Percentiles rank a stretch among this genome's conserved stretches.
phyloP scores from a whole-genome alignment of 2,797 vertebrate genomes.

The Smutsia temminckii region DNA sequence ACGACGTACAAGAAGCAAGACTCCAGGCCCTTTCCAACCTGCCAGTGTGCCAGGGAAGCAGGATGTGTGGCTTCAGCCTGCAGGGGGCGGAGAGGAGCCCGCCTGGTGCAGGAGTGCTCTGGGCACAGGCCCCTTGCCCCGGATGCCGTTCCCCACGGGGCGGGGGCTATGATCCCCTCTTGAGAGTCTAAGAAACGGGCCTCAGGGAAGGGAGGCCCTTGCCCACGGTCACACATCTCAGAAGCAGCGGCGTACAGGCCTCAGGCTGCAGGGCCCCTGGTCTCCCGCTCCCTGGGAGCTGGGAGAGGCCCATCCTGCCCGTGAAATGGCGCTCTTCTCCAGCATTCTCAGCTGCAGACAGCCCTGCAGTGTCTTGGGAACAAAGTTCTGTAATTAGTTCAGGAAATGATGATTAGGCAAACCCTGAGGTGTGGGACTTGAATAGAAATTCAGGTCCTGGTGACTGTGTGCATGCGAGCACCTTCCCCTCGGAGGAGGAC shows the following conservation, averaged over 20 bases:
- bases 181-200: neutral
- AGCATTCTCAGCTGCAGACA: neutral
- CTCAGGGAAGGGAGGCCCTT: neutral
- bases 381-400: neutral
- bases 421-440: neutral
- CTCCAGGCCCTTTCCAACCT: rapidly evolving
- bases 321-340: neutral
- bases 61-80: too few species aligned
- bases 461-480: rapidly evolving
- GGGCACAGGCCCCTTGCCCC: too few species aligned
- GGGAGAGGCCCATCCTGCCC: too few species aligned
- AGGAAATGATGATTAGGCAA: neutral
- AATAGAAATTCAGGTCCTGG: conserved; percentile 23
- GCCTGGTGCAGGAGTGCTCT: neutral
- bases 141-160: rapidly evolving
- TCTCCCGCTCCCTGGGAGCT: neutral
- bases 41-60: neutral
- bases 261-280: too few species aligned
- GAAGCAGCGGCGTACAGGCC: rapidly evolving
- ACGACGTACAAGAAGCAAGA: neutral
- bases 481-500: neutral
- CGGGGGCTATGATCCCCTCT: rapidly evolving
- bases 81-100: too few species aligned
- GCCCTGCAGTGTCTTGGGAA: neutral
- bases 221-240: neutral